phyloP scores from a whole-genome alignment of 2,888 invertebrate species.

The Sceliomorpha sp. region DNA sequence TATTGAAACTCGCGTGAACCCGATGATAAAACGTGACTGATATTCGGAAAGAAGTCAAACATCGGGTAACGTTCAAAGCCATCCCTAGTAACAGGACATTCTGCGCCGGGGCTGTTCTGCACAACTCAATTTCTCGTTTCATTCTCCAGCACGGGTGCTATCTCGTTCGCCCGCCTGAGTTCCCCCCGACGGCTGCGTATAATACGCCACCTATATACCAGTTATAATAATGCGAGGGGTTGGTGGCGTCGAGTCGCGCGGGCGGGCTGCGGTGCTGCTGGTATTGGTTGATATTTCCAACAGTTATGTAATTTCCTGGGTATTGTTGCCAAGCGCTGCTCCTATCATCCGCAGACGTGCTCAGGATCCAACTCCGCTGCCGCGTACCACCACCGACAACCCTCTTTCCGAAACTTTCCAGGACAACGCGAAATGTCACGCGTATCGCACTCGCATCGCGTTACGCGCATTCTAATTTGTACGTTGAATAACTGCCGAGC shows the following conservation, averaged over 20 bases:
- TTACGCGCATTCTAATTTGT: constrained; percentile 56
- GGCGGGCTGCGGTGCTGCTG: constrained; percentile 60
- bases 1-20: no score
- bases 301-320: constrained; percentile 81
- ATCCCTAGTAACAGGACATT: constrained; percentile 61
- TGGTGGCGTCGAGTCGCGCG: constrained; percentile 66
- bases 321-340: constrained; percentile 76
- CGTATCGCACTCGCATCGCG: constrained; percentile 54
- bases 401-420: constrained; percentile 60
- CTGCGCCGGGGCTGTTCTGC: constrained; percentile 67
- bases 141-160: constrained; percentile 77
- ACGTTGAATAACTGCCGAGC: constrained; percentile 57
- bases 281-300: constrained; percentile 80
- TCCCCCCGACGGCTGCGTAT: constrained; percentile 77
- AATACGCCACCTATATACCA: constrained; percentile 76
- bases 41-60: constrained; percentile 37
- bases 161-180: constrained; percentile 79
- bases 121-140: constrained; percentile 80
- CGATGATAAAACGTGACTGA: constrained; percentile 37
- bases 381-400: constrained; percentile 29
- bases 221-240: constrained; percentile 76
- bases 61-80: constrained; percentile 57
- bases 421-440: constrained; percentile 63
- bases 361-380: constrained; percentile 62
- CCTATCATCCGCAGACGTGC: constrained; percentile 75